These are phyloP conservation scores for Chirona hameri DNA, from an alignment of 2,888 invertebrate genomes.

Conservation along the genomic window DNA sequence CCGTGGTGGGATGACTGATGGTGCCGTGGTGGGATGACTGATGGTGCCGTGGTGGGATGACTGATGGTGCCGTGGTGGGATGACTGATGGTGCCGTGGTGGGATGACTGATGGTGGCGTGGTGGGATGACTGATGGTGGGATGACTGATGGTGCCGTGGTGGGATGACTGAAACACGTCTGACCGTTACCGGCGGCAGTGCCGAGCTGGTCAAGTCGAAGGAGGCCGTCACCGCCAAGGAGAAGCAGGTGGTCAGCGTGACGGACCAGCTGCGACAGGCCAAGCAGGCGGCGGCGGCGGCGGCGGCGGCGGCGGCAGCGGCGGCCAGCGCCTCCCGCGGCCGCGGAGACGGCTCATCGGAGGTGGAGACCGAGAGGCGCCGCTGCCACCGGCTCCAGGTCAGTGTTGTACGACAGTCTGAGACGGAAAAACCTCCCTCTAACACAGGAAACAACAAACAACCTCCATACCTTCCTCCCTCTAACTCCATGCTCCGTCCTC, in stretches of 20 bases:
- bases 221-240: conserved; percentile 6
- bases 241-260: not conserved
- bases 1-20: too few relatives aligned
- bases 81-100: too few relatives aligned
- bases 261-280: not conserved
- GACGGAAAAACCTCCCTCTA: too few relatives aligned
- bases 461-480: too few relatives aligned
- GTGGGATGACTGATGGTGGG: not conserved
- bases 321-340: not conserved
- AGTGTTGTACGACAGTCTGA: not conserved
- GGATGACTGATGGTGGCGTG: not conserved
- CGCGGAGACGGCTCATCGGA: conserved; percentile 12
- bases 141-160: too few relatives aligned
- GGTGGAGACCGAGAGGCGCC: not conserved
- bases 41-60: too few relatives aligned
- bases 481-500: too few relatives aligned
- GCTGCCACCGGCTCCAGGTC: not conserved
- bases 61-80: too few relatives aligned
- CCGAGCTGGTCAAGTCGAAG: not conserved
- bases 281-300: not conserved
- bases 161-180: not conserved
- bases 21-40: too few relatives aligned
- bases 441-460: too few relatives aligned
- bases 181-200: not conserved
- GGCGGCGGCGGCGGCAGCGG: not conserved